Evolutionary conservation across 2,797 vertebrate species (phyloP).

Genomic region (Taenioides sp.): DNA sequence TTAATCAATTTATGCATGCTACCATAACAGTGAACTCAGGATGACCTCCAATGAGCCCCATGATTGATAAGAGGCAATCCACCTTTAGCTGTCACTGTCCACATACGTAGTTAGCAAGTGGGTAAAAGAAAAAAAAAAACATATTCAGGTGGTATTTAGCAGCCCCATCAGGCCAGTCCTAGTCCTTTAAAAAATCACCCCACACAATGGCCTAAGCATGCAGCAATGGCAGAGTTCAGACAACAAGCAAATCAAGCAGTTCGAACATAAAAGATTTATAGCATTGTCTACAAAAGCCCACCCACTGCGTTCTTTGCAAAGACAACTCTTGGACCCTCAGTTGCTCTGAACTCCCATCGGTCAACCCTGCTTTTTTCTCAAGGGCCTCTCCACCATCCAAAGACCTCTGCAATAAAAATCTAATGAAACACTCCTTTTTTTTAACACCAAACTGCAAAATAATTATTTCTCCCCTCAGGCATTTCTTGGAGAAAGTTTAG

Average conservation of each 20-base stretch:
- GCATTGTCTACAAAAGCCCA: conserved; percentile 66
- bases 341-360: conserved; percentile 56
- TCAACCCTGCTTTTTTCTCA: conserved; percentile 61
- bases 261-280: conserved; percentile 77
- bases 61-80: conserved; percentile 21
- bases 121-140: conserved; percentile 61
- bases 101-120: conserved; percentile 69
- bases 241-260: conserved; percentile 74
- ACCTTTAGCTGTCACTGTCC: conserved; percentile 53
- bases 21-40: not conserved
- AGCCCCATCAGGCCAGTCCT: conserved; percentile 63
- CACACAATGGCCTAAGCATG: conserved; percentile 66
- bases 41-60: not conserved
- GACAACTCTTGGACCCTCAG: conserved; percentile 50
- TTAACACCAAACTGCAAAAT: conserved; percentile 45
- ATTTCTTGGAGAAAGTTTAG: conserved; percentile 40
- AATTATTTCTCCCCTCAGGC: conserved; percentile 52
- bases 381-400: conserved; percentile 61
- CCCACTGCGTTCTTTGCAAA: conserved; percentile 60
- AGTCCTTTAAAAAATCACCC: conserved; percentile 60
- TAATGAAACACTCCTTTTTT: conserved; percentile 54
- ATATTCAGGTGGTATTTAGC: conserved; percentile 67
- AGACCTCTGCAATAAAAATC: conserved; percentile 69
- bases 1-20: not conserved
- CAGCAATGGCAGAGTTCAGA: conserved; percentile 71